phyloP scores from a whole-genome alignment of 53 echinoderm and acorn worm genomes.

The Hippasteria phrygiana region DNA sequence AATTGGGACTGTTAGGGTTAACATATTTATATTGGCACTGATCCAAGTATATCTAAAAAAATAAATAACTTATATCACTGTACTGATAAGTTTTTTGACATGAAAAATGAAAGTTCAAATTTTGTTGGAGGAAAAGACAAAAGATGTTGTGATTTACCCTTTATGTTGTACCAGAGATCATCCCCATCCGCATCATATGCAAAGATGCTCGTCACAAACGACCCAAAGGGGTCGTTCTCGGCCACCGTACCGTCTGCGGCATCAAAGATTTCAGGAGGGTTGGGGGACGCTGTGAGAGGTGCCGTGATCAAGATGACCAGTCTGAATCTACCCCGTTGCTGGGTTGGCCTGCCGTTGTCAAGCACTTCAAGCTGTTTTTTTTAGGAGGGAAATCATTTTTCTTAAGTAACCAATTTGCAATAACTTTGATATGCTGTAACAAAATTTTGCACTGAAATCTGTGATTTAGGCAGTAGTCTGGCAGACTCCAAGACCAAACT shows the following conservation, averaged over 20 bases:
- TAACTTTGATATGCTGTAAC: too few relatives aligned
- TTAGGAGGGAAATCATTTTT: neutral
- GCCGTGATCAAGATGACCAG: constrained; percentile 67
- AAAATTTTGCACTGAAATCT: too few relatives aligned
- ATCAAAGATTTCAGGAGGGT: constrained; percentile 69
- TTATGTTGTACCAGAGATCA: constrained; percentile 79
- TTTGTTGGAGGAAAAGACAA: neutral
- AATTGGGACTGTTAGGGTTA: too few relatives aligned
- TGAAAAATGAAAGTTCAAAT: too few relatives aligned
- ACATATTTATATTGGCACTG: too few relatives aligned
- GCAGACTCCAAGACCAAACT: too few relatives aligned
- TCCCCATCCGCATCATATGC: constrained; percentile 79
- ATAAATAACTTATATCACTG: too few relatives aligned
- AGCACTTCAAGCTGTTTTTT: constrained; percentile 80
- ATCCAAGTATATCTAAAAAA: too few relatives aligned
- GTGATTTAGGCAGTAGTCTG: too few relatives aligned
- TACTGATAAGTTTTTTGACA: too few relatives aligned
- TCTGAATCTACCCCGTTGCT: constrained; percentile 58
- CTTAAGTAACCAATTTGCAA: neutral
- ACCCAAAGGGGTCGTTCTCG: constrained; percentile 71
- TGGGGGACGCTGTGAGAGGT: constrained; percentile 29
- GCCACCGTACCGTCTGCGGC: constrained; percentile 32
- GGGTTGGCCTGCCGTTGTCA: constrained; percentile 85
- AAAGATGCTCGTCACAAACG: constrained; percentile 64
- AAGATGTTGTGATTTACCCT: constrained; percentile 73